These are phyloP conservation scores for Vireo altiloquus DNA, from an alignment of 2,113 vertebrate genomes.

Conservation along the genomic window DNA sequence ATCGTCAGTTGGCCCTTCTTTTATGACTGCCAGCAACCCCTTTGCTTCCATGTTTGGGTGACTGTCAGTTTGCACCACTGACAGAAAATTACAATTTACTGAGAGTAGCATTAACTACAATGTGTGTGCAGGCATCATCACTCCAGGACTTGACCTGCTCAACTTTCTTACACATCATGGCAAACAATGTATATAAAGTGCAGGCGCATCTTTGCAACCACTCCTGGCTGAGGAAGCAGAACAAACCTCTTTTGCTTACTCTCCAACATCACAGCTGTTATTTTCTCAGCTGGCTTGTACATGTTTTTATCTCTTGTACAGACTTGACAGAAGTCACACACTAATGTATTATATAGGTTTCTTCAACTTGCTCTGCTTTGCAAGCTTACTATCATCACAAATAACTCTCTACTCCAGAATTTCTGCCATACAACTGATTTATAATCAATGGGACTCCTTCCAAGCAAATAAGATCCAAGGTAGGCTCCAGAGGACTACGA, in stretches of 20 bases:
- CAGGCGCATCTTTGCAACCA: neutral
- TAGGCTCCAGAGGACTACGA: neutral
- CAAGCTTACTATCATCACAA: neutral
- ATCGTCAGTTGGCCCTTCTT: neutral
- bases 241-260: neutral
- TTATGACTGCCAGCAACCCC: neutral
- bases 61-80: neutral
- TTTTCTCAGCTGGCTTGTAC: neutral
- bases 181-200: neutral
- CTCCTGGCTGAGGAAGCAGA: neutral
- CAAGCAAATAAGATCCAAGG: slow-evolving; percentile 3
- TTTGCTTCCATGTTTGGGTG: neutral
- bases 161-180: neutral
- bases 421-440: neutral
- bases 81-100: neutral
- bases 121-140: neutral
- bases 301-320: neutral
- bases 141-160: neutral
- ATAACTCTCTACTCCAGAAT: neutral
- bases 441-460: neutral
- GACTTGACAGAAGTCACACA: neutral
- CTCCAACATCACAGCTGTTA: neutral
- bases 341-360: neutral
- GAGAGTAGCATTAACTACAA: neutral
- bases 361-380: neutral